phyloP scores from a whole-genome alignment of 2,888 invertebrate species.

The Dasypogon diadema region DNA sequence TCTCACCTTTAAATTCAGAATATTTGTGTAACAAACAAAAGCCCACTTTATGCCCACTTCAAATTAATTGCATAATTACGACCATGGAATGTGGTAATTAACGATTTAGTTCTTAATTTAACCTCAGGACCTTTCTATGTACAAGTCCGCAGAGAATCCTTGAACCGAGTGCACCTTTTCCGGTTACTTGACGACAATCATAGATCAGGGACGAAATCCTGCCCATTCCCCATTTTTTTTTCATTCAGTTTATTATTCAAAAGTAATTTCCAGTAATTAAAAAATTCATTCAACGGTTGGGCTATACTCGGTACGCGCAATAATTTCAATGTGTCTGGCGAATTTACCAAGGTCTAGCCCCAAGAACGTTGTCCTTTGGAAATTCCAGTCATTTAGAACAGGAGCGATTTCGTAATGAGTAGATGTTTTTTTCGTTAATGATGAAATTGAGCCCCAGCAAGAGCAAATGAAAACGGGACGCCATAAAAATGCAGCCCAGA shows the following conservation, averaged over 20 bases:
- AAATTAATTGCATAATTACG: background rate
- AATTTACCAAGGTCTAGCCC: background rate
- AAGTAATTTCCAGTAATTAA: slow-evolving; percentile 29
- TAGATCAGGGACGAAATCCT: background rate
- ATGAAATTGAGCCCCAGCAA: slow-evolving; percentile 16
- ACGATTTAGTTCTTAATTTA: background rate
- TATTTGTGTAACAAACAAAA: too few species aligned
- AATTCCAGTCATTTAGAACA: background rate
- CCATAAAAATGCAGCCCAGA: background rate
- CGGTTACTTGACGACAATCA: background rate
- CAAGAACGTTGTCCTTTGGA: background rate
- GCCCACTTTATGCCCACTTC: too few species aligned
- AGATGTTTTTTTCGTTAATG: slow-evolving; percentile 44
- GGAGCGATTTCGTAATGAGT: slow-evolving; percentile 27
- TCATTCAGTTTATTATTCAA: slow-evolving; percentile 13
- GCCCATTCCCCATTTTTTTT: background rate
- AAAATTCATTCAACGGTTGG: slow-evolving; percentile 22
- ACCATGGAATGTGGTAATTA: background rate
- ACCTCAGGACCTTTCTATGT: background rate
- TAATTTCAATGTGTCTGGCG: slow-evolving; percentile 13
- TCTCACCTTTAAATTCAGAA: too few species aligned
- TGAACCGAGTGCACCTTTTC: background rate
- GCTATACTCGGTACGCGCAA: background rate
- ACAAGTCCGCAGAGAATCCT: background rate
- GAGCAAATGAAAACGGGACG: background rate